phyloP scores from a whole-genome alignment of 1,140 invertebrate genomes.

The Acromyrmex charruanus region DNA sequence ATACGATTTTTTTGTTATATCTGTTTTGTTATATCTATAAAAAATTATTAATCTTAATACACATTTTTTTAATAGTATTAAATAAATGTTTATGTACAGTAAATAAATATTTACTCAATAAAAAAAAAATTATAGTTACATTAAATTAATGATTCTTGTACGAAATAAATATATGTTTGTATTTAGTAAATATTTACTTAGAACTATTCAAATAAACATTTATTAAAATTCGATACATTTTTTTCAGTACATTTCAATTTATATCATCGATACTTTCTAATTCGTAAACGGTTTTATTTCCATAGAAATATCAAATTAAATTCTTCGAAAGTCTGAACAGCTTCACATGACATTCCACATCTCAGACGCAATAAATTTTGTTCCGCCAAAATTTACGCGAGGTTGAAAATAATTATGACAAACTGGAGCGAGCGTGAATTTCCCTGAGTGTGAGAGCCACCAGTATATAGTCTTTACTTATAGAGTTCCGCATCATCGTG shows the following conservation, averaged over 20 bases:
- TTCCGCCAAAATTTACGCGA: slow-evolving; percentile 15
- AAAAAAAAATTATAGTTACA: too few species aligned
- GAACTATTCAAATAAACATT: too few species aligned
- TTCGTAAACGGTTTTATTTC: neutral
- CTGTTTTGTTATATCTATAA: too few species aligned
- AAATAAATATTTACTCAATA: too few species aligned
- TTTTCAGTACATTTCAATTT: neutral
- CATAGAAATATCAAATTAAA: neutral
- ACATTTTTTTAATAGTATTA: too few species aligned
- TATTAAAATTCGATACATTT: too few species aligned
- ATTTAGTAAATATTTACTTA: too few species aligned
- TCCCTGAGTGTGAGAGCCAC: slow-evolving; percentile 50
- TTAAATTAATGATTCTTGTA: too few species aligned
- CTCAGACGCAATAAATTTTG: neutral
- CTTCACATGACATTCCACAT: neutral
- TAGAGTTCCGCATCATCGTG: slow-evolving; percentile 13
- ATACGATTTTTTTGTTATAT: too few species aligned
- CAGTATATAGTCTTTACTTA: slow-evolving; percentile 8
- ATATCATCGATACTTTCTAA: neutral
- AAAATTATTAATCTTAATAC: too few species aligned
- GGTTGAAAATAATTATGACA: slow-evolving; percentile 36
- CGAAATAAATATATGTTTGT: too few species aligned
- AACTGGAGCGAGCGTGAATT: slow-evolving; percentile 32
- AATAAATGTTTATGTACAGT: too few species aligned
- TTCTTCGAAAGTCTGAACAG: neutral